Base-by-base conservation (phyloP, 2,797 vertebrate species). In the Ctenopoma kingsleyae region DNA sequence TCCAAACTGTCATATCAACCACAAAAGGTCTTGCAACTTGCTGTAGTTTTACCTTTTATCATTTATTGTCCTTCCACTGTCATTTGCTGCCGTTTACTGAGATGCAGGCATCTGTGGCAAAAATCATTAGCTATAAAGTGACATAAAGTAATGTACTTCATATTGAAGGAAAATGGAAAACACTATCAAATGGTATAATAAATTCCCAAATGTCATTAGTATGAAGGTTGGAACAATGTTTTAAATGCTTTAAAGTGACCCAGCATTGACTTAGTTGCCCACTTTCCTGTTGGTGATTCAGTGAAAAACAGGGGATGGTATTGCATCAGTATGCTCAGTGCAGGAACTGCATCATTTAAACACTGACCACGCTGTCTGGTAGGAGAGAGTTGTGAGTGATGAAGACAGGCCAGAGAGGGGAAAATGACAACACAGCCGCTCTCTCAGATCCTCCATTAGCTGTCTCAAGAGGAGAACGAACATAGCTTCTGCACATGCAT, bases 321-420 rank as follows among this genome's bases (percentile, higher is more conserved):
- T 63, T 44, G 58, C 52, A 76, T 82, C 61, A 76, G 74, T 68
- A 54, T 71, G 65, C 67, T 66, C 19, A 1, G 30, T 13, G 67
- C 47, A 71, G 48, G 49, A 56, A 48, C 65, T 65, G 71, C 76
- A 80, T 79, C 74, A 80, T 82, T 85, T 75, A 84, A 81, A 79
- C 73, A 81, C 61, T 63, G 68, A 62, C 71, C 67, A 66, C 53
- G 75, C 60, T 66, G 64, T 70, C 72, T 77, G 67, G 73, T 68
- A 73, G 62, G 40, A 83, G 67, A 76, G 22, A 43, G 41, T 15
- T 56, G 67, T 80, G 67, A 83, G 61, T 83, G 74, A 81, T 80
- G 74, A 76, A 76, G 71, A 76, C 55, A 71, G 71, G 73, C 46
- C 71, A 57, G 73, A 74, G 70, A 76, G 73, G 61, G 63, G 61